Base-by-base conservation (phyloP, 2,797 vertebrate genomes). In the Acanthornis magna region DNA sequence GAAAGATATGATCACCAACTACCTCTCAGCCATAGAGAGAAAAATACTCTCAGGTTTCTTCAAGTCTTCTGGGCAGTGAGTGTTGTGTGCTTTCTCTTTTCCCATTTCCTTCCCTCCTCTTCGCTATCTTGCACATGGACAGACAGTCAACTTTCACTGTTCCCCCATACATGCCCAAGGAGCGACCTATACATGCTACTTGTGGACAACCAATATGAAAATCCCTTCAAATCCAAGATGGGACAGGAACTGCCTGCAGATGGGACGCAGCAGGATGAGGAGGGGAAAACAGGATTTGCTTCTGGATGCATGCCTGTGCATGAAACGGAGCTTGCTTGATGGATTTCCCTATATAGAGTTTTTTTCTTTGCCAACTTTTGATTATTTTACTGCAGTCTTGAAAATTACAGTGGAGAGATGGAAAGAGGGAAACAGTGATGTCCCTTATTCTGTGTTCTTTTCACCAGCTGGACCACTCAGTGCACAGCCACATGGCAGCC, bases 71-170 rank as follows among this genome's bases (percentile, higher is more conserved):
- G 32, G 19, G 36, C 23, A 66, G 26, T 0, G 0, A 74, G 22
- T 23, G 18, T 21, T 58, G 14, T 11, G 13, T 30, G 4, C 22
- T 61, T 32, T 66, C 32, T 67, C 42, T 58, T 62, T 83, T 61
- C 40, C 66, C 22, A n/a, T 48, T 88, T 74, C 61, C 42, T 55
- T 79, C 48, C 53, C 57, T 68, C 21, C 26, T 70, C 27, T 57
- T 70, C 0, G 0, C 57, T 45, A 3, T 8, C 43, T 16, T 1
- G 3, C 51, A n/a, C n/a, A 26, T 1, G 7, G 34, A 77, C 42
- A 80, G 55, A 60, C 4, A 9, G 2, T 5, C 5, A 67, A 0
- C 47, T 72, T 81, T 36, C 83, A 22, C 4, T 4, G 20, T 36
- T 30, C 32, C 20, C 19, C 20, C 19, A 16, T 1, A 53, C 0